Percentiles rank a stretch among this genome's conserved stretches.
Conservation (phyloP, 2,888 invertebrate genomes). For the Drosophila incognita region DNA sequence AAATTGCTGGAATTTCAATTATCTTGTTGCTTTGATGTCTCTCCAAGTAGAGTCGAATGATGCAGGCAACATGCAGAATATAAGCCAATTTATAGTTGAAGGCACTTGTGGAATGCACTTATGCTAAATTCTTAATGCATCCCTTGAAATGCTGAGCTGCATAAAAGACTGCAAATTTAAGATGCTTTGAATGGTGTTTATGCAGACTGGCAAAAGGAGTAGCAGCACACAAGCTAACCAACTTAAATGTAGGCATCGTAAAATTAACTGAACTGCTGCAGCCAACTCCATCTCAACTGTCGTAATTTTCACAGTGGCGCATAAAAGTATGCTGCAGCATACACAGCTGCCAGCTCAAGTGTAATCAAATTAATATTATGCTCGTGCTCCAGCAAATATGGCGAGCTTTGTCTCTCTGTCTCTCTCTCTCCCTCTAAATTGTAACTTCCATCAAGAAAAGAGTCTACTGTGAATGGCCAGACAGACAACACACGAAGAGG, state of each 20-base stretch:
- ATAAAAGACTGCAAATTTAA: not conserved
- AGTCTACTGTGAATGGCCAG: slow-evolving; percentile 16
- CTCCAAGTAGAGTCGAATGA: slow-evolving; percentile 24
- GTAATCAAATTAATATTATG: slow-evolving; percentile 76
- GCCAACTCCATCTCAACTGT: slow-evolving; percentile 8
- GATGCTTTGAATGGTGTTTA: not conserved
- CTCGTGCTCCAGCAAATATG: slow-evolving; percentile 50
- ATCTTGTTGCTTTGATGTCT: slow-evolving; percentile 37
- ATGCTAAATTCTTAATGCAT: not conserved
- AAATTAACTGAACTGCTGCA: slow-evolving; percentile 2
- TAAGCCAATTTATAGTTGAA: slow-evolving; percentile 42
- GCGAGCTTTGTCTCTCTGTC: slow-evolving; percentile 3
- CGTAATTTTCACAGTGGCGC: slow-evolving; percentile 41
- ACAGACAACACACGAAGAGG: not conserved
- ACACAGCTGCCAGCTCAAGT: slow-evolving; percentile 24
- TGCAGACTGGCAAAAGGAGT: not conserved
- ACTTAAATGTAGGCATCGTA: slow-evolving; percentile 25
- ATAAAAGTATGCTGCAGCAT: slow-evolving; percentile 55
- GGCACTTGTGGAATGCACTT: slow-evolving; percentile 18
- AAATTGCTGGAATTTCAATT: slow-evolving; percentile 59
- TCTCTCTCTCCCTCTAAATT: slow-evolving; percentile 39
- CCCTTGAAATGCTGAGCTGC: not conserved
- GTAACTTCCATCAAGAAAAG: slow-evolving; percentile 47
- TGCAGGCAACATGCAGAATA: slow-evolving; percentile 25
- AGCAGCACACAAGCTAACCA: slow-evolving; percentile 13